A percentile compares a stretch with the other conserved stretches of the same genome.
phyloP scores from a whole-genome alignment of 2,888 invertebrate genomes.

The Automeris io region DNA sequence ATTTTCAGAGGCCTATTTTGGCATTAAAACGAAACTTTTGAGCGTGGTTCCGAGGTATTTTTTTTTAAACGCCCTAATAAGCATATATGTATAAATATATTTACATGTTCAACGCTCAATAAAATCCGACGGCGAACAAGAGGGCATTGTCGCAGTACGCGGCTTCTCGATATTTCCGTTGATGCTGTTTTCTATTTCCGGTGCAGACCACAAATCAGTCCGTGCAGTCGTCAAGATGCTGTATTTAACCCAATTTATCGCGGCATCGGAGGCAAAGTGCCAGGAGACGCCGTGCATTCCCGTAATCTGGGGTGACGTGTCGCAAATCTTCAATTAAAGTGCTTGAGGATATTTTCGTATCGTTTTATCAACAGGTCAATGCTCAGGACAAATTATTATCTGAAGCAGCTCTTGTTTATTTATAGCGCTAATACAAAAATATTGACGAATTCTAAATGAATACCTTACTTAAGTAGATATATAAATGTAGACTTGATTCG shows the following conservation, averaged over 20 bases:
- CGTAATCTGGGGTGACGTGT: constrained; percentile 24
- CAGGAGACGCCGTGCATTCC: constrained; percentile 30
- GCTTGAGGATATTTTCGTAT: constrained; percentile 15
- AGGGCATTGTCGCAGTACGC: too few species aligned
- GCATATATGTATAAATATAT: too few species aligned
- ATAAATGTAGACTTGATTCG: too few species aligned
- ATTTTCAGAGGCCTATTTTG: too few species aligned
- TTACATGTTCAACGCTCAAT: too few species aligned
- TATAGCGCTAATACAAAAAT: not conserved
- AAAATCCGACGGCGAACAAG: too few species aligned
- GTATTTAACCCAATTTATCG: constrained; percentile 30
- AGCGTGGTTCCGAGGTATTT: too few species aligned
- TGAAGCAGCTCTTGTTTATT: not conserved
- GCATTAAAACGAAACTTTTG: too few species aligned
- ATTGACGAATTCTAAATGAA: constrained; percentile 3
- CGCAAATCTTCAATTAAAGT: constrained; percentile 21
- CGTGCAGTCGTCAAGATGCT: constrained; percentile 17
- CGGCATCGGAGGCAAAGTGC: constrained; percentile 32
- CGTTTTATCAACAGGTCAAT: constrained; percentile 15
- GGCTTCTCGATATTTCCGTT: too few species aligned
- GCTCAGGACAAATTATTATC: constrained; percentile 9
- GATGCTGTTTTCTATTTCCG: not conserved
- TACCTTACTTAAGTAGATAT: too few species aligned
- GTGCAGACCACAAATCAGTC: not conserved
- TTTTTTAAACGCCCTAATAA: too few species aligned